These are phyloP conservation scores for Illadopsis cleaveri DNA, from an alignment of 2,113 vertebrate genomes.

Conservation along the genomic window DNA sequence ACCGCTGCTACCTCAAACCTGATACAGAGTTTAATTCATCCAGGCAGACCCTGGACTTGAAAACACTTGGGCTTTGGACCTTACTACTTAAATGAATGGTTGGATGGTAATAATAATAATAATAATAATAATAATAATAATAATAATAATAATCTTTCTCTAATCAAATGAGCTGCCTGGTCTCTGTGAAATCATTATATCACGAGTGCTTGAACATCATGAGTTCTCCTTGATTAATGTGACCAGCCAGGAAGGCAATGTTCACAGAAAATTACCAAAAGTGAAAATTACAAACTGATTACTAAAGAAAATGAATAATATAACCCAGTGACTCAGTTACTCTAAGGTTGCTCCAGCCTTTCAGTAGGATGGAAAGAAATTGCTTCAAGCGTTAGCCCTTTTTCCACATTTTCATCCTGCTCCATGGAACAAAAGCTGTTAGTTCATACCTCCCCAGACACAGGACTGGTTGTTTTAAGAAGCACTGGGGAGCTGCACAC, in stretches of 20 bases:
- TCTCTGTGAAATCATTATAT: conserved; percentile 9
- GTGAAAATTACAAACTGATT: background rate
- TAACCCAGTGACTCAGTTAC: background rate
- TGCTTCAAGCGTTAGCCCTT: background rate
- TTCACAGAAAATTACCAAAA: conserved; percentile 2
- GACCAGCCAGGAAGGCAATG: background rate
- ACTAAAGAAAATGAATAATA: background rate
- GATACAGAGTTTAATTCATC: background rate
- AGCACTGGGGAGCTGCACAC: background rate
- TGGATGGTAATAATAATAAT: background rate
- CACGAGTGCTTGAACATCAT: background rate
- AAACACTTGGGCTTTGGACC: background rate
- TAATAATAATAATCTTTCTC: background rate
- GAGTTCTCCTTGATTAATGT: background rate
- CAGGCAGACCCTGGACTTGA: background rate
- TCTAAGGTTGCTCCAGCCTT: background rate
- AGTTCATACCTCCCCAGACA: background rate
- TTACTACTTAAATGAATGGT: background rate
- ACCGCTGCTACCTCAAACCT: background rate
- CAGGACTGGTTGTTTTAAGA: background rate
- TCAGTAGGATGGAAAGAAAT: background rate
- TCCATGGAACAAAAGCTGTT: background rate
- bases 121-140: background rate
- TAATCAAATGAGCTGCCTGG: background rate
- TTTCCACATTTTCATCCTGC: background rate